A percentile compares a stretch with the other conserved stretches of the same genome.
Evolutionary conservation across 1,140 invertebrate species (phyloP).

Genomic region (Plodia interpunctella): DNA sequence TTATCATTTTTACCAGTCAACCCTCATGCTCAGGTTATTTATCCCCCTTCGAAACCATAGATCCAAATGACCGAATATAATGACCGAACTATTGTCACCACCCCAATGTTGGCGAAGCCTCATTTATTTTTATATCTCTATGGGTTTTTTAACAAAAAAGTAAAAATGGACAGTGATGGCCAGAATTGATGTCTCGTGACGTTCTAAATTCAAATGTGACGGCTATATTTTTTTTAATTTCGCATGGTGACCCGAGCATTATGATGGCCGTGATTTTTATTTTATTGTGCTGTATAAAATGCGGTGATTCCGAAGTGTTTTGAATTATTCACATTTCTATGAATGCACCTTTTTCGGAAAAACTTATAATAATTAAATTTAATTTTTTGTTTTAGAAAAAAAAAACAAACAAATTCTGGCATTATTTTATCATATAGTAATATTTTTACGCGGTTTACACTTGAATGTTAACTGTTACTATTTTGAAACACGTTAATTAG

Average conservation of each 20-base stretch:
- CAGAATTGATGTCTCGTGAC: conserved; percentile 58
- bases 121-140: conserved; percentile 74
- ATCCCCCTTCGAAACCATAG: conserved; percentile 36
- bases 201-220: conserved; percentile 25
- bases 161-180: conserved; percentile 52
- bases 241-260: conserved; percentile 5
- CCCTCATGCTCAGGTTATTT: conserved; percentile 47
- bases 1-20: conserved; percentile 24
- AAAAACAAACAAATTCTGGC: too few relatives aligned
- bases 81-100: conserved; percentile 70
- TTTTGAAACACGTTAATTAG: too few relatives aligned
- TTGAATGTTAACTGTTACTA: too few relatives aligned
- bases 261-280: background rate
- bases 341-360: too few relatives aligned
- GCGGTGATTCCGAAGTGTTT: too few relatives aligned
- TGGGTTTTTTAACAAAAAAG: conserved; percentile 63
- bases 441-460: too few relatives aligned
- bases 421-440: too few relatives aligned
- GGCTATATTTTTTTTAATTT: conserved; percentile 13
- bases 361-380: too few relatives aligned
- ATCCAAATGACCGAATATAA: conserved; percentile 70
- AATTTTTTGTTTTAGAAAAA: too few relatives aligned
- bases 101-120: conserved; percentile 63
- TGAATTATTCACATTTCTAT: too few relatives aligned
- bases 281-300: background rate